These are phyloP conservation scores for Poecilia picta DNA, from an alignment of 2,797 vertebrate species.

Conservation along the genomic window DNA sequence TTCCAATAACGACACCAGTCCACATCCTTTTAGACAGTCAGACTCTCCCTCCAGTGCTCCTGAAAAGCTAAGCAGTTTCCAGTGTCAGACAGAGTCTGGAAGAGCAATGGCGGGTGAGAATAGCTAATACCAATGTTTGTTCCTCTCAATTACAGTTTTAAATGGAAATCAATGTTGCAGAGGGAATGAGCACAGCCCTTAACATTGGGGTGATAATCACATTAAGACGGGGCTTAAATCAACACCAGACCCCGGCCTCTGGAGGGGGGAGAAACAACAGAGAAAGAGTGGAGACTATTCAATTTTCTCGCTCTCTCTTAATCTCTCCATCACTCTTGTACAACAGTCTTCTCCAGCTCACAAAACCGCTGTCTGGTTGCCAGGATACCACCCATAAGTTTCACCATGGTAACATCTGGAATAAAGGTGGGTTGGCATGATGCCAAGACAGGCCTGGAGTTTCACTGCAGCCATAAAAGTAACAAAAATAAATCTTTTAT, in stretches of 20 bases:
- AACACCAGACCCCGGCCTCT: conserved; percentile 77
- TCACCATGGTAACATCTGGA: conserved; percentile 88
- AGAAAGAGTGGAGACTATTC: conserved; percentile 68
- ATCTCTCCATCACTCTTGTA: conserved; percentile 72
- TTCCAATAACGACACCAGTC: conserved; percentile 50
- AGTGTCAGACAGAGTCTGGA: conserved; percentile 56
- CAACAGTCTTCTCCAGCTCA: conserved; percentile 67
- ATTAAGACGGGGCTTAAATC: conserved; percentile 81
- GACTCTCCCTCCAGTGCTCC: conserved; percentile 48
- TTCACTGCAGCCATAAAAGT: conserved; percentile 81
- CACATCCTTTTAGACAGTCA: conserved; percentile 53
- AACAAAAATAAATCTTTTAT: conserved; percentile 80
- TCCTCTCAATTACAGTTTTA: conserved; percentile 85
- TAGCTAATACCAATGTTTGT: conserved; percentile 82
- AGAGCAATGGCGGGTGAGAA: conserved; percentile 59
- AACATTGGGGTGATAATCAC: conserved; percentile 77
- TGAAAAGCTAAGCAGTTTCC: conserved; percentile 46
- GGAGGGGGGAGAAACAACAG: conserved; percentile 76
- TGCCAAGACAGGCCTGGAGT: conserved; percentile 82
- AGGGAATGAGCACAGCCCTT: conserved; percentile 75
- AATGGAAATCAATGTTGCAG: conserved; percentile 86
- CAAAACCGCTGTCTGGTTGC: conserved; percentile 81
- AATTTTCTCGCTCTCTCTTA: conserved; percentile 70
- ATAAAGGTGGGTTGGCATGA: conserved; percentile 84
- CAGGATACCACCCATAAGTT: conserved; percentile 81